Evolutionary conservation across 2,888 invertebrate species (phyloP).

Genomic region (Alloscopus bannaensis): DNA sequence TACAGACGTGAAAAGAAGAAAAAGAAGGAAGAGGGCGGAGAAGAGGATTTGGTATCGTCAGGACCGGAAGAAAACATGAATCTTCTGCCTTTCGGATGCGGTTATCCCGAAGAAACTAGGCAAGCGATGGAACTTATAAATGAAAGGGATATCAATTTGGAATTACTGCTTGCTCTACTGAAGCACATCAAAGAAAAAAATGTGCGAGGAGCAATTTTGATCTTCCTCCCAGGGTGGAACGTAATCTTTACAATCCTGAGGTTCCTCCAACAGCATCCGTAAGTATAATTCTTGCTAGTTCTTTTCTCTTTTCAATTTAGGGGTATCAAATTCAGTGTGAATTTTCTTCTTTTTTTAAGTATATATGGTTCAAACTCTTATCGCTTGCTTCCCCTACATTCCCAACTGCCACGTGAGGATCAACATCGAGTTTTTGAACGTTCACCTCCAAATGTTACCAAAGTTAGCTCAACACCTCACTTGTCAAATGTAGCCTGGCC

Average conservation of each 20-base stretch:
- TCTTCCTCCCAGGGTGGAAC: constrained; percentile 98
- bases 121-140: constrained; percentile 85
- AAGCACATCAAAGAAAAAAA: constrained; percentile 78
- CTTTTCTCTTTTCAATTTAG: neutral
- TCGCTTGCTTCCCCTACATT: constrained; percentile 94
- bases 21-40: constrained; percentile 80
- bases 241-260: constrained; percentile 94
- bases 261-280: constrained; percentile 86
- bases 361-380: constrained; percentile 79
- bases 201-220: constrained; percentile 88
- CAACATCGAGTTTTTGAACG: constrained; percentile 94
- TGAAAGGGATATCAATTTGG: constrained; percentile 95
- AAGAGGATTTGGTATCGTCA: constrained; percentile 78
- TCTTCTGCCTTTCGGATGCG: constrained; percentile 77
- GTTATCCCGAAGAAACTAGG: constrained; percentile 79
- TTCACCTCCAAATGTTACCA: constrained; percentile 88
- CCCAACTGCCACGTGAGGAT: constrained; percentile 96
- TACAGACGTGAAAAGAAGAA: constrained; percentile 77
- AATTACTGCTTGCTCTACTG: constrained; percentile 88
- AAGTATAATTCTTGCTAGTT: constrained; percentile 73
- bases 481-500: neutral
- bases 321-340: neutral
- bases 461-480: constrained; percentile 78
- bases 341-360: constrained; percentile 38
- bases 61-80: constrained; percentile 87